Base-by-base conservation (phyloP, 2,888 invertebrate genomes). In the Caenorhabditis japonica region DNA sequence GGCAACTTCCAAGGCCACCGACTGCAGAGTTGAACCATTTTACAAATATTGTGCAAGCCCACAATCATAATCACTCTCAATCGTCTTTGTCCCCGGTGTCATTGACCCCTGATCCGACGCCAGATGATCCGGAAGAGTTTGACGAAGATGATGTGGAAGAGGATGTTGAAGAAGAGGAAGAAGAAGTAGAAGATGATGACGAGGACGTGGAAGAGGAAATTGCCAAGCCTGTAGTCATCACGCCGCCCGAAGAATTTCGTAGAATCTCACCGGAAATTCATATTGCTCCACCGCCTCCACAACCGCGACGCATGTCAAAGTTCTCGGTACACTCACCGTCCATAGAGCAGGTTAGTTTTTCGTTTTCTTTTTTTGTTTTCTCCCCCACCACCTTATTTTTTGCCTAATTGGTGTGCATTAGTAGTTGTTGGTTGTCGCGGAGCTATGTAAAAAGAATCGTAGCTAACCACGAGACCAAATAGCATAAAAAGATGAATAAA, bases 321-420 rank as follows among this genome's bases (percentile, higher is more conserved):
- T 76, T 79, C 36, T 83, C 82, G 4, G 81, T 83, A 7, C 77
- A 82, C 56, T 80, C 77, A 13, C 81, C 82, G 43, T 80, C 80
- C 21, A 82, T 81, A 25, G 84, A 84, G 52, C 84, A 84, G 84
- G 84, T 84, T 47, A 55, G 76, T 66, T 21, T 4, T 4, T 25
- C n/a, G 25, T 13, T 43, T 41, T 55, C 55, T 5, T 19, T 33
- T n/a, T n/a, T n/a, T n/a, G n/a, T n/a, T n/a, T n/a, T n/a, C n/a
- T n/a, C n/a, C n/a, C n/a, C n/a, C n/a, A n/a, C n/a, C n/a, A n/a
- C n/a, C n/a, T n/a, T n/a, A n/a, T n/a, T n/a, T n/a, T n/a, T n/a
- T n/a, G n/a, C 15, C 34, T 47, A 47, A 62, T 55, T 62, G 55
- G 62, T 47, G 39, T 47, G 47, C 59, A 59, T 59, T 59, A 59